Evolutionary conservation across 2,888 invertebrate species (phyloP).

Genomic region (Meiosimyza platycephala): DNA sequence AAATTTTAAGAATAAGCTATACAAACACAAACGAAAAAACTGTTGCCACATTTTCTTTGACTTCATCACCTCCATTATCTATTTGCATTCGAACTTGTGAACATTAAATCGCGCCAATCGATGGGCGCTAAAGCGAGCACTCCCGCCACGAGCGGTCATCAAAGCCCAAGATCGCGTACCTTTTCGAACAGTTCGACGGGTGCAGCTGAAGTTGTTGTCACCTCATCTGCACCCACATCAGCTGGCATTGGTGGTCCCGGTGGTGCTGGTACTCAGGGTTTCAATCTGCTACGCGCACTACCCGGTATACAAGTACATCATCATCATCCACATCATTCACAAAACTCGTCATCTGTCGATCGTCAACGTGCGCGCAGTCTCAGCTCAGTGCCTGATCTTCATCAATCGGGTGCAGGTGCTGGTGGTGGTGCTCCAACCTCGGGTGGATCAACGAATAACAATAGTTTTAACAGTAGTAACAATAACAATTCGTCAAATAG

Average conservation of each 20-base stretch:
- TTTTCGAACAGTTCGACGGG: conserved; percentile 78
- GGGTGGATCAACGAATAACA: conserved; percentile 52
- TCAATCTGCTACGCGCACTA: conserved; percentile 77
- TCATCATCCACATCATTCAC: conserved; percentile 54
- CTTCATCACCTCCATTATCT: too few species aligned
- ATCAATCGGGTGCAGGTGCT: conserved; percentile 48
- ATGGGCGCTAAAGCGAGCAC: conserved; percentile 91
- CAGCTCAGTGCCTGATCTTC: conserved; percentile 84
- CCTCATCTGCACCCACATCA: conserved; percentile 44
- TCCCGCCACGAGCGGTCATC: conserved; percentile 74
- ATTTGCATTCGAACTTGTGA: too few species aligned
- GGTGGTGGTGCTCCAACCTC: conserved; percentile 50
- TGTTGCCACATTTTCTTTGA: too few species aligned
- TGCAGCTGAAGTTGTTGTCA: conserved; percentile 44
- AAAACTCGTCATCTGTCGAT: conserved; percentile 71
- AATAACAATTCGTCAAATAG: conserved; percentile 45
- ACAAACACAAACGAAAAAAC: too few species aligned
- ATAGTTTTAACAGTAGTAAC: conserved; percentile 53
- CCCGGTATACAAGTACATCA: conserved; percentile 75
- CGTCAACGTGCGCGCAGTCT: conserved; percentile 85
- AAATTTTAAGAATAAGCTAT: too few species aligned
- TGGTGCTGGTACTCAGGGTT: conserved; percentile 66
- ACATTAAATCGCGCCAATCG: not conserved
- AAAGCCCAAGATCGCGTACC: conserved; percentile 79
- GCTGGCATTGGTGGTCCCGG: conserved; percentile 44